These are phyloP conservation scores for Troides aeacus DNA, from an alignment of 2,888 invertebrate genomes.

Conservation along the genomic window DNA sequence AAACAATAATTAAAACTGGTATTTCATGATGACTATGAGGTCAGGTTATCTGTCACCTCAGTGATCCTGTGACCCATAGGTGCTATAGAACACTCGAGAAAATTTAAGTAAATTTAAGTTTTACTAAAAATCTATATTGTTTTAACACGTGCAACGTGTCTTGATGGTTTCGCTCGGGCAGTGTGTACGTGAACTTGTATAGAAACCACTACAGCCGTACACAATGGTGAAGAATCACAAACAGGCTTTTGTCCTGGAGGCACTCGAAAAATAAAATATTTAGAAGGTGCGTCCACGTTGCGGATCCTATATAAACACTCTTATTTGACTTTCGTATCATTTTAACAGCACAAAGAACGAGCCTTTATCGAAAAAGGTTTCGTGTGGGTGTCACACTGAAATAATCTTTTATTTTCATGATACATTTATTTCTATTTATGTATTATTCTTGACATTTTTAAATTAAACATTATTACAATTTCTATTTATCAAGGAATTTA, in stretches of 20 bases:
- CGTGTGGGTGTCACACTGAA: conserved; percentile 19
- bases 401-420: conserved; percentile 4
- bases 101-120: too few relatives aligned
- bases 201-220: conserved; percentile 56
- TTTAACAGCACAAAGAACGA: conserved; percentile 25
- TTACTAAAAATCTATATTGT: background rate
- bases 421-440: background rate
- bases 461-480: too few relatives aligned
- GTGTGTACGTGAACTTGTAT: conserved; percentile 53
- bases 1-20: too few relatives aligned
- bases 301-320: conserved; percentile 45
- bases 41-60: too few relatives aligned
- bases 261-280: conserved; percentile 63
- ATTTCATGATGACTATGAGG: too few relatives aligned
- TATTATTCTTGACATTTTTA: background rate
- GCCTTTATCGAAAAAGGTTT: conserved; percentile 20
- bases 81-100: too few relatives aligned
- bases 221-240: conserved; percentile 58
- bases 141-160: conserved; percentile 23
- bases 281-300: conserved; percentile 47
- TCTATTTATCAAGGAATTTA: too few relatives aligned
- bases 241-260: conserved; percentile 53
- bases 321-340: conserved; percentile 36
- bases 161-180: conserved; percentile 32
- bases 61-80: too few relatives aligned